phyloP scores from a whole-genome alignment of 2,888 invertebrate species.

The Dascillus cervinus region DNA sequence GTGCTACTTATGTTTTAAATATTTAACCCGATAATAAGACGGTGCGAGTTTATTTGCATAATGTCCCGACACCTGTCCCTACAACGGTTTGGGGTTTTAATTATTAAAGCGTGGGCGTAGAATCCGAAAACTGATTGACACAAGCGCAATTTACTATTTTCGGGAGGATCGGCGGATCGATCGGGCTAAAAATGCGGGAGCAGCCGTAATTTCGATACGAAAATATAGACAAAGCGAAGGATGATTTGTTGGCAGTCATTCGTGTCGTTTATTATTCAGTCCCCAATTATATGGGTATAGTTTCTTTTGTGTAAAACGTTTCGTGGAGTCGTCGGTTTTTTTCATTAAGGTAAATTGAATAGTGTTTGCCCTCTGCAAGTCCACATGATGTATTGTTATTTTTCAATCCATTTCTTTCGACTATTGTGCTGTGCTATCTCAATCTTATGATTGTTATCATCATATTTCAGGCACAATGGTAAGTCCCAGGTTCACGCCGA shows the following conservation, averaged over 20 bases:
- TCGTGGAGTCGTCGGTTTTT: conserved; percentile 16
- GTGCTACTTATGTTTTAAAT: conserved; percentile 44
- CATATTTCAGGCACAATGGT: conserved; percentile 41
- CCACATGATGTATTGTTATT: conserved; percentile 24
- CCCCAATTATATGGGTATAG: not conserved
- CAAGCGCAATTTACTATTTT: conserved; percentile 10
- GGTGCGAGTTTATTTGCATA: conserved; percentile 37
- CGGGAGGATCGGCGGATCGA: too few relatives aligned
- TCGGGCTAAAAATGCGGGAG: too few relatives aligned
- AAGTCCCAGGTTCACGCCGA: conserved; percentile 35
- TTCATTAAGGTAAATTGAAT: conserved; percentile 33
- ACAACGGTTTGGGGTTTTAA: too few relatives aligned
- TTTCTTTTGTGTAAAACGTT: conserved; percentile 14
- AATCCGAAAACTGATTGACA: conserved; percentile 5
- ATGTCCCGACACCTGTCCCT: conserved; percentile 37
- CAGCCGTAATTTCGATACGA: too few relatives aligned
- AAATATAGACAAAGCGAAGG: too few relatives aligned
- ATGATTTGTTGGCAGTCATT: not conserved
- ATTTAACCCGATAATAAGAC: conserved; percentile 42
- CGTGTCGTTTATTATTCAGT: not conserved
- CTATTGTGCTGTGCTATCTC: conserved; percentile 31
- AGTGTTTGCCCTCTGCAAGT: conserved; percentile 26
- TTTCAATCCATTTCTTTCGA: conserved; percentile 29
- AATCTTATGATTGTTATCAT: conserved; percentile 40
- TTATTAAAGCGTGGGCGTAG: conserved; percentile 13